These are phyloP conservation scores for Conus canariensis DNA, from an alignment of 2,888 invertebrate species.

Conservation along the genomic window DNA sequence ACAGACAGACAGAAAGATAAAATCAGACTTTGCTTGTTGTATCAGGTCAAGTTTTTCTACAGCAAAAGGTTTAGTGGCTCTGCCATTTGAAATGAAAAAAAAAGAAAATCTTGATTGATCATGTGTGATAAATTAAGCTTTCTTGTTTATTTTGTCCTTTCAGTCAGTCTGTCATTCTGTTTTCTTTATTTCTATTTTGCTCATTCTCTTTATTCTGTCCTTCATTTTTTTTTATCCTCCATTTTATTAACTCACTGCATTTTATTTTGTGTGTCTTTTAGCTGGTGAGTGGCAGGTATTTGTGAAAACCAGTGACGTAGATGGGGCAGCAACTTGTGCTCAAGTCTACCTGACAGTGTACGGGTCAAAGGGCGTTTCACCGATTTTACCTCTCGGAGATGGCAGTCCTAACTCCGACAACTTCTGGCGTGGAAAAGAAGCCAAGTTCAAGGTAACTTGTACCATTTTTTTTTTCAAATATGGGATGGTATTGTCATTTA, in stretches of 20 bases:
- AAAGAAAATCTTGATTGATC: too few relatives aligned
- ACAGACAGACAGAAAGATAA: too few relatives aligned
- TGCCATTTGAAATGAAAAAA: too few relatives aligned
- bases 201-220: not conserved
- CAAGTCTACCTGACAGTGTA: conserved; percentile 70
- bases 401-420: conserved; percentile 49
- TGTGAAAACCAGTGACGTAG: conserved; percentile 71
- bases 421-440: conserved; percentile 47
- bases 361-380: conserved; percentile 69
- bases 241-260: not conserved
- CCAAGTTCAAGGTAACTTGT: conserved; percentile 42
- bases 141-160: too few relatives aligned
- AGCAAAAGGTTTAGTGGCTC: too few relatives aligned
- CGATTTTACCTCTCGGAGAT: conserved; percentile 59
- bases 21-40: too few relatives aligned
- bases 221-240: not conserved
- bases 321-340: conserved; percentile 68
- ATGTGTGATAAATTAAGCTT: too few relatives aligned
- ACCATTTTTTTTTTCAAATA: not conserved
- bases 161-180: too few relatives aligned
- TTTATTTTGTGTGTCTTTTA: conserved; percentile 43
- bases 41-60: too few relatives aligned
- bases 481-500: too few relatives aligned
- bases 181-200: not conserved
- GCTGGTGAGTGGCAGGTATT: conserved; percentile 69